Percentiles rank a stretch among this genome's conserved stretches.
phyloP scores from a whole-genome alignment of 2,113 vertebrate genomes.

The Eleginops maclovinus region DNA sequence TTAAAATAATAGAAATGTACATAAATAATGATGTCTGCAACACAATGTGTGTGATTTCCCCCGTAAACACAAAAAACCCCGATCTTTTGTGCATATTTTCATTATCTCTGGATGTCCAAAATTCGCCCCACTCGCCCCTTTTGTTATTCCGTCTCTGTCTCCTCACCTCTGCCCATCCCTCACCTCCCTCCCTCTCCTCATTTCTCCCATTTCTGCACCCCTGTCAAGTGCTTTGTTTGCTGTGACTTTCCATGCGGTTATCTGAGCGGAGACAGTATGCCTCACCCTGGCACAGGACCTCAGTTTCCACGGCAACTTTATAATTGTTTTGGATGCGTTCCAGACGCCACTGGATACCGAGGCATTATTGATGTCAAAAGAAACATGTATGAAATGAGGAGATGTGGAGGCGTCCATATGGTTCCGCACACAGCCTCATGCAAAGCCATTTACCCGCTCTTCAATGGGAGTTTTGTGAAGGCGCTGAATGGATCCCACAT shows the following conservation, averaged over 20 bases:
- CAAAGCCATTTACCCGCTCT: slow-evolving; percentile 77
- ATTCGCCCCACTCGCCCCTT: slow-evolving; percentile 43
- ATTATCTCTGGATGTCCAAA: slow-evolving; percentile 45
- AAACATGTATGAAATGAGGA: slow-evolving; percentile 90
- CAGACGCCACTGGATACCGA: slow-evolving; percentile 92
- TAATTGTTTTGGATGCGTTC: slow-evolving; percentile 96
- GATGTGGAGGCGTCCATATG: slow-evolving; percentile 85
- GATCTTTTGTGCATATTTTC: slow-evolving; percentile 37
- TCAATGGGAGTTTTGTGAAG: slow-evolving; percentile 77
- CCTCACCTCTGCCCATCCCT: slow-evolving; percentile 74
- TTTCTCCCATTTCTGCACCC: slow-evolving; percentile 78
- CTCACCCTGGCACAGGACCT: slow-evolving; percentile 90
- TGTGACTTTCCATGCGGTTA: slow-evolving; percentile 88
- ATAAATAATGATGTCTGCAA: no score
- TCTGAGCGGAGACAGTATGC: slow-evolving; percentile 89
- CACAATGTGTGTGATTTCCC: slow-evolving; percentile 21
- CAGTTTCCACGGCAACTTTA: slow-evolving; percentile 96
- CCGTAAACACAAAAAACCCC: slow-evolving; percentile 3
- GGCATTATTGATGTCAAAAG: slow-evolving; percentile 93
- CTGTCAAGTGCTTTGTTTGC: slow-evolving; percentile 84
- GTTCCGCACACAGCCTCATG: slow-evolving; percentile 80
- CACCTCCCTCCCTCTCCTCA: slow-evolving; percentile 70
- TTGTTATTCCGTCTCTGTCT: slow-evolving; percentile 76
- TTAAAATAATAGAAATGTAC: no score
- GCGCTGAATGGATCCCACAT: slow-evolving; percentile 79